Conservation (phyloP, 2,797 vertebrate genomes). For the Pogoniulus pusillus region DNA sequence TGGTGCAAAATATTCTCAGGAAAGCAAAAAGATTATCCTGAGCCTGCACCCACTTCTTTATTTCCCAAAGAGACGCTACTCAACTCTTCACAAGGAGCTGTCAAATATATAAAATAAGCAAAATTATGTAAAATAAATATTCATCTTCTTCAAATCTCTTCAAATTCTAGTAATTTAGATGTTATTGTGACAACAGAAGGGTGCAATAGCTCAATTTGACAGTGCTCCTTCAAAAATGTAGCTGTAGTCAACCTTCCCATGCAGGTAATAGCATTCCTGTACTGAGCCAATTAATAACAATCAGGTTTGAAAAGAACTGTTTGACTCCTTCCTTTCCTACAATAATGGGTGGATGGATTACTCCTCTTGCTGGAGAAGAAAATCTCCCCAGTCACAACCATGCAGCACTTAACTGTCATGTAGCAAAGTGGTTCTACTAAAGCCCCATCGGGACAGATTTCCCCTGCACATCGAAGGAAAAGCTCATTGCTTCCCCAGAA, state of each 20-base stretch:
- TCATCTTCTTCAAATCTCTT: background rate
- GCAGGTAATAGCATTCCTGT: background rate
- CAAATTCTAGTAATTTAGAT: background rate
- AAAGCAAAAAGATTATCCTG: background rate
- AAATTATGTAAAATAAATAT: background rate
- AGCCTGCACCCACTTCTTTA: background rate
- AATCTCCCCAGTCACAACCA: background rate
- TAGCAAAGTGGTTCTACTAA: background rate
- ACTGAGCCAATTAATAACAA: background rate
- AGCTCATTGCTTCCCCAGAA: background rate
- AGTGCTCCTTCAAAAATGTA: background rate
- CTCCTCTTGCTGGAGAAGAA: background rate
- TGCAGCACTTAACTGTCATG: background rate
- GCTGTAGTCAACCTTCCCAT: background rate
- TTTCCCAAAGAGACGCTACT: rapidly evolving
- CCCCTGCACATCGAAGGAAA: background rate
- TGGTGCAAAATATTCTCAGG: rapidly evolving
- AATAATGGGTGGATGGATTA: background rate
- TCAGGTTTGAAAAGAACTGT: background rate
- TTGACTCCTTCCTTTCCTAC: background rate
- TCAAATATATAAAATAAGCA: background rate
- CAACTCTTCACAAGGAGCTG: background rate
- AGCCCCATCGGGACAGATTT: background rate
- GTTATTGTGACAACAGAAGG: background rate
- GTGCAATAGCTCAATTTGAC: background rate